Evolutionary conservation across 1,140 invertebrate genomes (phyloP), one percentile per base, ranked within the genome.

Genomic region (Platorchestia sp.): DNA sequence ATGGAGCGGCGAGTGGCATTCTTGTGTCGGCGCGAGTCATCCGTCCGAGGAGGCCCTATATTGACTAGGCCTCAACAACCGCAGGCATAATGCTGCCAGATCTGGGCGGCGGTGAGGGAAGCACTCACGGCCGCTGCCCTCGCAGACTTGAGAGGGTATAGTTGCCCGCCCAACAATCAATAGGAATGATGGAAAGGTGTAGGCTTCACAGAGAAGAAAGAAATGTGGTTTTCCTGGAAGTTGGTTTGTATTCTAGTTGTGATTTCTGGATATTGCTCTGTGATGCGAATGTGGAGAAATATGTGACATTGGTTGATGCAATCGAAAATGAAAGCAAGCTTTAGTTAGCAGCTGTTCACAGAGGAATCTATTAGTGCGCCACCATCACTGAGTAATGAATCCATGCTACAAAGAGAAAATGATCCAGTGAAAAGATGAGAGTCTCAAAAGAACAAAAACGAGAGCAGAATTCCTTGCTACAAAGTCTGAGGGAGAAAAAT

Each of bases 31-130:
- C 27, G 59, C 59, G 59, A 75, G 59, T 75, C 59, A 75, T 75
- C 59, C 59, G 59, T 75, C 59, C 59, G 59, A 75, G 59, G 59
- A 10, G 59, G n/a, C 14, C 59, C 59, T 75, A 75, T 75, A 75
- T 75, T 75, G 59, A 75, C 59, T 75, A 75, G 59, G 59, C 59
- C 59, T 75, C 59, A 75, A 75, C 59, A 75, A 75, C 59, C 59
- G 59, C 27, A 3, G 59, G 10, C 59, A 75, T 75, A 75, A 75
- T 75, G 59, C 59, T 36, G 7, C 14, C 59, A 36, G 59, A 75
- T 75, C 59, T 75, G 1, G 59, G 59, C 59, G 59, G 59, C 36
- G 59, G 59, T 36, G 59, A 75, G 59, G 59, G 27, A 75, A 75
- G 59, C 59, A 19, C 59, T 75, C 59, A 75, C 59, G 27, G 27